phyloP scores from a whole-genome alignment of 2,797 vertebrate species.

The Cephalopachus bancanus region DNA sequence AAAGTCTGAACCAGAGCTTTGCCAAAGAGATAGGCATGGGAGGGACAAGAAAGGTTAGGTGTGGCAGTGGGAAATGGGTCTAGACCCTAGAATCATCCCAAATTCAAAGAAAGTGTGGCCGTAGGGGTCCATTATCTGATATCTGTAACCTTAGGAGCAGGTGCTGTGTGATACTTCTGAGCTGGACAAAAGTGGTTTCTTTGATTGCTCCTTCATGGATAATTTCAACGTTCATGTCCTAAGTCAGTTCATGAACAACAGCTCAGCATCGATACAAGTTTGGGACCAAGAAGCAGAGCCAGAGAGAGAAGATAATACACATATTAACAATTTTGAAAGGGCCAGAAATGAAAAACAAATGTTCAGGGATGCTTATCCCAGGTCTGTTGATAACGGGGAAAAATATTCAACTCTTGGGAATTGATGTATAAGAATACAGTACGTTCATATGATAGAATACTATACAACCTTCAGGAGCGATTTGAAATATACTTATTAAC shows the following conservation, averaged over 20 bases:
- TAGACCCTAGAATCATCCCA: neutral
- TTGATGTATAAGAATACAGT: neutral
- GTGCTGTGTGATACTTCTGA: neutral
- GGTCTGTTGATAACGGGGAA: neutral
- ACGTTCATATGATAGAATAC: neutral
- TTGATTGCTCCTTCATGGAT: neutral
- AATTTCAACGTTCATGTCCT: neutral
- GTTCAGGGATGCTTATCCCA: neutral
- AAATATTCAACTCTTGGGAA: neutral
- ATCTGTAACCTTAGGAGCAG: neutral
- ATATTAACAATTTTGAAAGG: neutral
- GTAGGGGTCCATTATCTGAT: neutral
- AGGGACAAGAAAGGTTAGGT: neutral
- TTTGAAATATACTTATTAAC: neutral
- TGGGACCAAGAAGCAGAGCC: neutral
- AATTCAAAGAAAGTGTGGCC: neutral
- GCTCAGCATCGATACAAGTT: neutral
- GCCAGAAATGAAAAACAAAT: neutral
- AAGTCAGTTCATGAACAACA: neutral
- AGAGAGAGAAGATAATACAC: neutral
- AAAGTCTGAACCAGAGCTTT: neutral
- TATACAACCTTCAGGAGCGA: neutral
- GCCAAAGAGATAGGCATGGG: neutral
- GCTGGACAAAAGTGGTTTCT: neutral
- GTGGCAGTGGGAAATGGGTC: neutral